Base-by-base conservation (phyloP, 2,113 vertebrate species). In the Laterallus jamaicensis region DNA sequence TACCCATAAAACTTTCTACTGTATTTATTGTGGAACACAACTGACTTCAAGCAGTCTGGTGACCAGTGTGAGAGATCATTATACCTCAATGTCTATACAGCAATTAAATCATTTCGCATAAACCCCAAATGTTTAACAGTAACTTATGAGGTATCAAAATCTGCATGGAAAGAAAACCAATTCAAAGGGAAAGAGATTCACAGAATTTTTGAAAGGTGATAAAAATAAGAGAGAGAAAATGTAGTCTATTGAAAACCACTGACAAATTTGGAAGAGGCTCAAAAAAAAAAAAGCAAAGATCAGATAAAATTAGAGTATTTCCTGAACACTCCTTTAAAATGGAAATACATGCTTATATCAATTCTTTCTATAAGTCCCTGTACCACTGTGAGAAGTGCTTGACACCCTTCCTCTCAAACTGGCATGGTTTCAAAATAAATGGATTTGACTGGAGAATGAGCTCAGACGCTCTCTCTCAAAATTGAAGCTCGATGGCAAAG, bases 21-120 rank as follows among this genome's bases (percentile, higher is more conserved):
- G 12, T 71, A n/a, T 15, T 70, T 11, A 49, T 39, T 2, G 2
- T 35, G 52, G 17, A 88, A 59, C 26, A 52, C 4, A 71, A 29
- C 4, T 69, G n/a, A 21, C 37, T 71, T 86, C 39, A 49, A 77
- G 9, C 26, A 66, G 24, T 77, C 55, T 52, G 5, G 4, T 55
- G 14, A 66, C 37, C 67, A 60, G 42, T 6, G 10, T 37, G 56
- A 89, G 32, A 76, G 22, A 74, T 35, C 13, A 28, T 15, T 44
- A 69, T 59, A 83, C 12, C 49, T 4, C 4, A 47, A 2, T 25
- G 11, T 24, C 52, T 77, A 22, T 29, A 47, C 0, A 0, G 15
- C 18, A 82, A 71, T 44, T 37, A 29, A 2, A 82, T 32, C 0
- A n/a, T 49, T 82, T 86, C 69, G 15, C 18, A 55, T 68, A 44